These are phyloP conservation scores for Brachionus manjavacas DNA, from an alignment of 1,140 invertebrate species.

Conservation along the genomic window DNA sequence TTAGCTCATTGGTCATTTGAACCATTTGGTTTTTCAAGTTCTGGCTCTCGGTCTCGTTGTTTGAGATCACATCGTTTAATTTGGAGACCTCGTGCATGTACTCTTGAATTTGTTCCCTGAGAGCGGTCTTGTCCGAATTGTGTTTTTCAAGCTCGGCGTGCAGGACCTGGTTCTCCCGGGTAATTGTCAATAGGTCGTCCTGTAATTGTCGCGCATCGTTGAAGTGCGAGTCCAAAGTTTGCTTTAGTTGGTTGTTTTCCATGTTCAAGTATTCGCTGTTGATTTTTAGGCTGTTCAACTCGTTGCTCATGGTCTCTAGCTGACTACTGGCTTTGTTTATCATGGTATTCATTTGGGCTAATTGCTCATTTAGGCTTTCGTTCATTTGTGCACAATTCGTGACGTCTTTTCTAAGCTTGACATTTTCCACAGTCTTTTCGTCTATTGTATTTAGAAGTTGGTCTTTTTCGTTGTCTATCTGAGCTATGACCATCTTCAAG, in stretches of 20 bases:
- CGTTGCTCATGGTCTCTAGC: conserved; percentile 47
- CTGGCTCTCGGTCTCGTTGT: conserved; percentile 53
- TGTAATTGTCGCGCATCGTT: conserved; percentile 54
- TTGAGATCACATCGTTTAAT: conserved; percentile 51
- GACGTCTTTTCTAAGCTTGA: not conserved
- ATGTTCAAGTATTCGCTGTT: conserved; percentile 44
- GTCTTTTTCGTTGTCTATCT: conserved; percentile 38
- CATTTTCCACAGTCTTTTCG: conserved; percentile 23
- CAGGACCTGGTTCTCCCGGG: conserved; percentile 56
- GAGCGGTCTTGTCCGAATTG: conserved; percentile 50
- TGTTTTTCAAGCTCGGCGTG: conserved; percentile 54
- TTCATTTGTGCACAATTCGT: conserved; percentile 46
- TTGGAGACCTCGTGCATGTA: conserved; percentile 55
- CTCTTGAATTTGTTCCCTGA: conserved; percentile 55
- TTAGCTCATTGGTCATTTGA: conserved; percentile 52
- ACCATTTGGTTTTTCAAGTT: conserved; percentile 55
- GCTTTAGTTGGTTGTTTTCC: conserved; percentile 14
- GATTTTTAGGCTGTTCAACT: conserved; percentile 52
- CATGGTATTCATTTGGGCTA: conserved; percentile 51
- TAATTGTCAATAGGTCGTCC: conserved; percentile 56
- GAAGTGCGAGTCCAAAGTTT: conserved; percentile 48
- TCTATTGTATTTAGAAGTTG: not conserved
- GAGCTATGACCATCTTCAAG: not conserved
- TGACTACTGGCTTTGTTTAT: conserved; percentile 45
- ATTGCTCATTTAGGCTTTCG: conserved; percentile 50